Conservation (phyloP, 2,888 invertebrate genomes). For the Drosophila austrosaltans region DNA sequence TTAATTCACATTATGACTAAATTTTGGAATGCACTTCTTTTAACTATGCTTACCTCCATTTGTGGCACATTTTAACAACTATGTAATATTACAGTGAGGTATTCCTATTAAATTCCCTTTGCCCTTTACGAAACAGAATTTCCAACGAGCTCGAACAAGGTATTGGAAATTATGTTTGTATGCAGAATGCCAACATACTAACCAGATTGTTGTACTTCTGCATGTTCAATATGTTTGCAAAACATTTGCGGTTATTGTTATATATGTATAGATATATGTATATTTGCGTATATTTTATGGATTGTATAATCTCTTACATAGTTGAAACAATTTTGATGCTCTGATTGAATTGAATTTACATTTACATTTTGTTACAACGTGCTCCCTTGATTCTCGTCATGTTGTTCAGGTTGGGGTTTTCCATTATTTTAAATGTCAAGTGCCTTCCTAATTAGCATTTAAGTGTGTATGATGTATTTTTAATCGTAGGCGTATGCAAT, state of each 20-base stretch:
- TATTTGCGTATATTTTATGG: neutral
- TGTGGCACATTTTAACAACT: too few relatives aligned
- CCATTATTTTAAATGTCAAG: conserved; percentile 64
- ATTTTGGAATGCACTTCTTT: too few relatives aligned
- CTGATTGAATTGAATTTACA: conserved; percentile 10
- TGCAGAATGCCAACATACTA: too few relatives aligned
- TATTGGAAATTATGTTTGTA: too few relatives aligned
- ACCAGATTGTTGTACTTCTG: neutral
- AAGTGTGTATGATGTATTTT: conserved; percentile 45
- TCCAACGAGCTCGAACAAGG: too few relatives aligned
- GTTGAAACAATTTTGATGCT: neutral
- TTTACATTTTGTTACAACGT: conserved; percentile 3
- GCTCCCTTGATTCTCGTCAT: conserved; percentile 2
- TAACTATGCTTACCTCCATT: too few relatives aligned
- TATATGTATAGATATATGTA: neutral
- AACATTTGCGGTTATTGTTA: neutral
- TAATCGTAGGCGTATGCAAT: conserved; percentile 12
- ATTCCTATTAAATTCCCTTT: neutral
- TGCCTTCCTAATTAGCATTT: conserved; percentile 73
- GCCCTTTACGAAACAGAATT: neutral
- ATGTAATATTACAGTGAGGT: neutral
- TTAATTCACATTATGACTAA: neutral
- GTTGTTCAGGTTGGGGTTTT: conserved; percentile 53
- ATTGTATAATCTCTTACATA: neutral
- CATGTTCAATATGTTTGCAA: neutral